These are phyloP conservation scores for Pheosia gnoma DNA, from an alignment of 2,888 invertebrate genomes.

Conservation along the genomic window DNA sequence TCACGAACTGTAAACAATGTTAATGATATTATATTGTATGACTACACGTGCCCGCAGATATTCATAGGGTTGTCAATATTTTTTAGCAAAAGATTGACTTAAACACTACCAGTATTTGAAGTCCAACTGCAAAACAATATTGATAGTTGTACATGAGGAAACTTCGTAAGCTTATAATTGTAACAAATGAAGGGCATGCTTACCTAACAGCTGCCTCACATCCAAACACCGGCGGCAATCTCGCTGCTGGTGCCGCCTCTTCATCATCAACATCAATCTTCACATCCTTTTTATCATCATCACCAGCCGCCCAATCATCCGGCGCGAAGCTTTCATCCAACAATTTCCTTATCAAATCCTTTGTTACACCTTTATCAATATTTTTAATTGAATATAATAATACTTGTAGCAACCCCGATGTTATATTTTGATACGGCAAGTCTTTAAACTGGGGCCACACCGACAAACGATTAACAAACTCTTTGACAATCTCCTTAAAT, in stretches of 20 bases:
- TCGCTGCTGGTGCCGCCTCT: slow-evolving; percentile 17
- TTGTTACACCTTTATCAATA: slow-evolving; percentile 81
- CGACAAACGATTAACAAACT: slow-evolving; percentile 86
- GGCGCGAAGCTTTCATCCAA: slow-evolving; percentile 86
- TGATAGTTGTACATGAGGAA: too few species aligned
- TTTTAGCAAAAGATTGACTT: too few species aligned
- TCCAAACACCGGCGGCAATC: slow-evolving; percentile 86
- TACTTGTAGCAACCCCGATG: slow-evolving; percentile 88
- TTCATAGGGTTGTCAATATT: too few species aligned
- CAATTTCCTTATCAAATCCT: slow-evolving; percentile 84
- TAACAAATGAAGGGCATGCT: slow-evolving; percentile 11
- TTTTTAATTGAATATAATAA: slow-evolving; percentile 85
- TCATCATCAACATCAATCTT: slow-evolving; percentile 34
- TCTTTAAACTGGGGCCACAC: slow-evolving; percentile 92
- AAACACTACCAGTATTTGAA: too few species aligned
- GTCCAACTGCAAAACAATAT: too few species aligned
- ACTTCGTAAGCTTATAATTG: too few species aligned
- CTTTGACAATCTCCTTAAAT: slow-evolving; percentile 85
- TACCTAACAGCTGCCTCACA: slow-evolving; percentile 85
- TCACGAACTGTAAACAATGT: too few species aligned
- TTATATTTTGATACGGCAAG: slow-evolving; percentile 87
- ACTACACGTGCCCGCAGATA: too few species aligned
- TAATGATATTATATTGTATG: too few species aligned
- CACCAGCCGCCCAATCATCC: slow-evolving; percentile 60
- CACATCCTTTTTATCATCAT: slow-evolving; percentile 43